Conservation (phyloP, 2,113 vertebrate species). For the Irena cyanogastra region DNA sequence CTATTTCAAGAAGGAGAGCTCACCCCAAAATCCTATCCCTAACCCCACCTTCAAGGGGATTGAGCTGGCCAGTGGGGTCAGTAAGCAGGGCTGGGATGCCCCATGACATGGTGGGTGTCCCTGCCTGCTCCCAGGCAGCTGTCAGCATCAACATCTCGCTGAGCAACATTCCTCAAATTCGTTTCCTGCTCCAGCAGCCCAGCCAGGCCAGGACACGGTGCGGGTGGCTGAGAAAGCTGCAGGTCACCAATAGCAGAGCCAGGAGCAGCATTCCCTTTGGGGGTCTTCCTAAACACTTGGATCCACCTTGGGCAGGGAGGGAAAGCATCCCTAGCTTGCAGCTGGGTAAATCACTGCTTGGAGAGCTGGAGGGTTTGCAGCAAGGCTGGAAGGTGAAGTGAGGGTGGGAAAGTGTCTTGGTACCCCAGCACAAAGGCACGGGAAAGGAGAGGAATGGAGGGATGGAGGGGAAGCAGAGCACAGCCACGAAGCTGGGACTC, state of each 20-base stretch:
- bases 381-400: not conserved
- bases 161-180: not conserved
- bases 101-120: not conserved
- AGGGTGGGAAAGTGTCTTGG: not conserved
- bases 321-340: not conserved
- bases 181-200: not conserved
- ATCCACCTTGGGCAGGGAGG: not conserved
- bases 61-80: not conserved
- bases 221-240: not conserved
- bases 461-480: not conserved
- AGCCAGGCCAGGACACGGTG: not conserved
- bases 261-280: not conserved
- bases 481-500: not conserved
- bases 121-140: not conserved
- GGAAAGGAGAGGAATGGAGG: not conserved
- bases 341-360: not conserved
- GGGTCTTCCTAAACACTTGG: not conserved
- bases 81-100: not conserved
- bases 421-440: fast-evolving
- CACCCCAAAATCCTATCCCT: not conserved
- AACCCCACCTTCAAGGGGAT: not conserved
- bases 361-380: not conserved
- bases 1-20: not conserved
- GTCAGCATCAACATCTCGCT: not conserved
- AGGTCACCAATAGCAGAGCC: not conserved